phyloP scores from a whole-genome alignment of 1,140 invertebrate genomes.

The Cydia strobilella region DNA sequence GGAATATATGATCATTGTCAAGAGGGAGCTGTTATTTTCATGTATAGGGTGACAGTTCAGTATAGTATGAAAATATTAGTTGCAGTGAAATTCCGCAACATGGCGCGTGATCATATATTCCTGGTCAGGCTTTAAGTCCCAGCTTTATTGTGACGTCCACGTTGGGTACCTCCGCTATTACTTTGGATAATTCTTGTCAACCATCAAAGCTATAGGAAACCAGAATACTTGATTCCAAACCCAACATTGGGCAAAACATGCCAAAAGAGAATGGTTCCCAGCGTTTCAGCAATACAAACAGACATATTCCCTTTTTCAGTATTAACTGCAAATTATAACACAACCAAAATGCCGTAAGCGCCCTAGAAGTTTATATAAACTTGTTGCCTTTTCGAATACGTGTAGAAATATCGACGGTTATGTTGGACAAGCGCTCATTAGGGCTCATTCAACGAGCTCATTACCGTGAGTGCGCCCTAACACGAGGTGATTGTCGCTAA shows the following conservation, averaged over 20 bases:
- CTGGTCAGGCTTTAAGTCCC: too few relatives aligned
- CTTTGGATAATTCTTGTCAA: too few relatives aligned
- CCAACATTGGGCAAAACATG: background rate
- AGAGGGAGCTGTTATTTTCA: too few relatives aligned
- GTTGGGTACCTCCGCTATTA: too few relatives aligned
- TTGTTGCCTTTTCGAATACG: background rate
- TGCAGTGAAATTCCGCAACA: too few relatives aligned
- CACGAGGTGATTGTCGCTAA: slow-evolving; percentile 39
- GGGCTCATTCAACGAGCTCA: slow-evolving; percentile 47
- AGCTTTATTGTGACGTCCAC: too few relatives aligned
- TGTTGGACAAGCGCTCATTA: slow-evolving; percentile 45
- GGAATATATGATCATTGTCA: too few relatives aligned
- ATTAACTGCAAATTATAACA: background rate
- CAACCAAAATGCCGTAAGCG: background rate
- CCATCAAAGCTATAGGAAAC: background rate
- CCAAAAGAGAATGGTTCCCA: background rate
- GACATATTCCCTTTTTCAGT: background rate
- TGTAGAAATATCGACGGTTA: slow-evolving; percentile 11
- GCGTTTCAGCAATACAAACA: background rate
- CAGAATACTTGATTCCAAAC: background rate
- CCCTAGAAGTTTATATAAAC: background rate
- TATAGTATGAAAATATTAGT: too few relatives aligned
- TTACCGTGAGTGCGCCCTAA: slow-evolving; percentile 48
- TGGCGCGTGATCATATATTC: too few relatives aligned
- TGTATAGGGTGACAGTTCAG: too few relatives aligned